These are phyloP conservation scores for Drosophila asahinai DNA, from an alignment of 1,140 invertebrate genomes.

Conservation along the genomic window DNA sequence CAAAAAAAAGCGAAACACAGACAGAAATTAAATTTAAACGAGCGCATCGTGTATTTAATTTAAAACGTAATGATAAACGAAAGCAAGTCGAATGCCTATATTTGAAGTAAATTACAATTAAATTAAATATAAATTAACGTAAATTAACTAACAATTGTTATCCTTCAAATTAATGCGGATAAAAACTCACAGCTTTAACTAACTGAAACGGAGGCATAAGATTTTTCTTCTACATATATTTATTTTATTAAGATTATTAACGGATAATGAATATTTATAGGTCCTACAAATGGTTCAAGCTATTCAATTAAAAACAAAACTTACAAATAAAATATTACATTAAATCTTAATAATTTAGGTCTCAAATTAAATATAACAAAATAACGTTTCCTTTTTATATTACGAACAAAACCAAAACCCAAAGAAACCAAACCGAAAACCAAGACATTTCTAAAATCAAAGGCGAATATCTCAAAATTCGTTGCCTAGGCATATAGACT, in stretches of 20 bases:
- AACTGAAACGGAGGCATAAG: constrained; percentile 79
- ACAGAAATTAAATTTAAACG: constrained; percentile 38
- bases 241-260: constrained; percentile 82
- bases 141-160: constrained; percentile 72
- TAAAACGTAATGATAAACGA: constrained; percentile 54
- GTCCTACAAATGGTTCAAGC: constrained; percentile 73
- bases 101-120: constrained; percentile 56
- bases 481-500: constrained; percentile 65
- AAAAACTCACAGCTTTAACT: constrained; percentile 84
- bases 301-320: constrained; percentile 78
- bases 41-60: constrained; percentile 59
- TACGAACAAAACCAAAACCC: constrained; percentile 39
- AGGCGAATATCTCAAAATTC: constrained; percentile 62
- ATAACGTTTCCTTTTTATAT: constrained; percentile 78
- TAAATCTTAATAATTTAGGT: constrained; percentile 80
- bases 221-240: constrained; percentile 83
- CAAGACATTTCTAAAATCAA: constrained; percentile 55
- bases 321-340: constrained; percentile 74
- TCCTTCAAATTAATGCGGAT: constrained; percentile 81
- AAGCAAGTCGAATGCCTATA: constrained; percentile 71
- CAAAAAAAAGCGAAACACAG: constrained; percentile 23
- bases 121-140: constrained; percentile 46
- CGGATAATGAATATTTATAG: constrained; percentile 77
- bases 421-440: constrained; percentile 34
- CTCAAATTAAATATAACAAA: constrained; percentile 59